Evolutionary conservation across 2,113 vertebrate genomes (phyloP).

Genomic region (Forbesichthys agassizii): DNA sequence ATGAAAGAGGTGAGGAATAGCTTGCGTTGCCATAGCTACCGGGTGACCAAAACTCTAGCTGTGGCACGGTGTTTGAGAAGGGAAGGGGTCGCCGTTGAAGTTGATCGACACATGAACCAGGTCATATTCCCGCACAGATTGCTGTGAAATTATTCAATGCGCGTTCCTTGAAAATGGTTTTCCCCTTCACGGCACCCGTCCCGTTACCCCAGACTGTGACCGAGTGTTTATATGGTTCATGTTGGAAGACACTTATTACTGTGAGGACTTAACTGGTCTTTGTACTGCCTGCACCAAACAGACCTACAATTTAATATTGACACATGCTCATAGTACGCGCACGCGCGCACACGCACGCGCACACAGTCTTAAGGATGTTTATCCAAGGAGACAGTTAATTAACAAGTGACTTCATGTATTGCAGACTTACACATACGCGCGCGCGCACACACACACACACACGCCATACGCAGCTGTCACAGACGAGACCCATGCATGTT

Average conservation of each 20-base stretch:
- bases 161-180: background rate
- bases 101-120: background rate
- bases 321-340: background rate
- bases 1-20: too few species aligned
- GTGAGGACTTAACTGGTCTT: background rate
- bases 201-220: too few species aligned
- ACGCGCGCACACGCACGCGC: slow-evolving; percentile 5
- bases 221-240: too few species aligned
- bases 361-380: slow-evolving; percentile 28
- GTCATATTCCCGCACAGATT: background rate
- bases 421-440: background rate
- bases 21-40: too few species aligned
- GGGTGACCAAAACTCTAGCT: background rate
- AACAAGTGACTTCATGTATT: slow-evolving; percentile 53
- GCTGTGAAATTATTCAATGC: background rate
- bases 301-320: background rate
- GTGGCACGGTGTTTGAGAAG: background rate
- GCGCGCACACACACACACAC: slow-evolving; percentile 18
- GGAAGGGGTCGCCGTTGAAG: background rate
- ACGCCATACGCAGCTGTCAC: slow-evolving; percentile 25
- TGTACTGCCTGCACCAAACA: background rate
- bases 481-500: slow-evolving; percentile 30
- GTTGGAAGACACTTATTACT: too few species aligned
- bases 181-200: too few species aligned
- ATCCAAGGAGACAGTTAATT: slow-evolving; percentile 81